Evolutionary conservation across 2,113 vertebrate genomes (phyloP).

Genomic region (Perccottus glenii): DNA sequence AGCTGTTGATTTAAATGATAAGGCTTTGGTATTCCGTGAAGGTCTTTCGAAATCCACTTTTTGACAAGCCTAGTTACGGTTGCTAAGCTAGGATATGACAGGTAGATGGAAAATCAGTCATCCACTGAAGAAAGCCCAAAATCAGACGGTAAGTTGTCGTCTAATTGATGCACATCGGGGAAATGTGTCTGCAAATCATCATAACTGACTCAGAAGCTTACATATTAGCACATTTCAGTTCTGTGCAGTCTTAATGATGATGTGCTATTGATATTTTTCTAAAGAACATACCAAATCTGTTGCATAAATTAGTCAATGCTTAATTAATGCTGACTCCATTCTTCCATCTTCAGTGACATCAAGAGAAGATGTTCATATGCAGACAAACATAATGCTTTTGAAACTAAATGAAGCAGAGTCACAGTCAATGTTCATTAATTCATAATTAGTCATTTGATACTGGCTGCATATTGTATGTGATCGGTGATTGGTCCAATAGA

Average conservation of each 20-base stretch:
- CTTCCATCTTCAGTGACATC: slow-evolving; percentile 26
- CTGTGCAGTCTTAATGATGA: slow-evolving; percentile 46
- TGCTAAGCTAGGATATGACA: not conserved
- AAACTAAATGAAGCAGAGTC: slow-evolving; percentile 46
- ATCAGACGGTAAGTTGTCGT: no score
- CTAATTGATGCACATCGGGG: not conserved
- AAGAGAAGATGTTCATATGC: slow-evolving; percentile 22
- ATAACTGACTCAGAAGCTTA: no score
- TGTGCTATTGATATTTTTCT: slow-evolving; percentile 46
- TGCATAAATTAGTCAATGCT: slow-evolving; percentile 15
- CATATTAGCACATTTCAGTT: not conserved
- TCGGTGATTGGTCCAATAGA: not conserved
- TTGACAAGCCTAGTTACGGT: not conserved
- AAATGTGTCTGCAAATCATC: no score
- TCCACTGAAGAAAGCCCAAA: no score
- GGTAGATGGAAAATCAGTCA: not conserved
- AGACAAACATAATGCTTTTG: slow-evolving; percentile 42
- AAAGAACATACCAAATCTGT: not conserved
- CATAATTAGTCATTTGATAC: slow-evolving; percentile 31
- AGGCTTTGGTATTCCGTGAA: not conserved
- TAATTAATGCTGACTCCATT: slow-evolving; percentile 37
- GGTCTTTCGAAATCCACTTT: not conserved
- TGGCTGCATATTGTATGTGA: slow-evolving; percentile 30
- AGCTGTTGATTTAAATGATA: not conserved
- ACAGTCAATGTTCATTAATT: slow-evolving; percentile 48